Base-by-base conservation (phyloP, 2,888 invertebrate genomes). In the Leptinotarsa rubiginosa region DNA sequence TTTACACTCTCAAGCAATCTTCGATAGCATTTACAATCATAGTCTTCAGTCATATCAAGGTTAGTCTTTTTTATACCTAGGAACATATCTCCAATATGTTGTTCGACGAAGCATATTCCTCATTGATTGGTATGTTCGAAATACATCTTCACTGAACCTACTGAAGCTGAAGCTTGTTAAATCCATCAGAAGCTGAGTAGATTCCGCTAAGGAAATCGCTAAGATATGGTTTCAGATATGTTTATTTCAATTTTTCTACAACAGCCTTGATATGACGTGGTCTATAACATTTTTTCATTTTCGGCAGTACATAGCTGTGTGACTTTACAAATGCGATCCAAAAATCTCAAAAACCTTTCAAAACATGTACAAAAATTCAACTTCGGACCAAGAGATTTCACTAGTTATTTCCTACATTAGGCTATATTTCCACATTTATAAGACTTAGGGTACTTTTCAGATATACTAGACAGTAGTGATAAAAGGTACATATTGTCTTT, bases 271-370 rank as follows among this genome's bases (percentile, higher is more conserved):
- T 72, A 75, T 69, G 70, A 70, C 73, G 64, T 70, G 68, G 71
- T 65, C 71, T 76, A 76, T 68, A 72, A 65, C 66, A 66, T 67
- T 75, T 47, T 7, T 72, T 73, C 66, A 47, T 73, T 66, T 72
- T 80, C 84, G 85, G 85, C 85, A 85, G 85, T 85, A 84, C 84
- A 82, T 84, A 85, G 85, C 84, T 85, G 84, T 83, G 82, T 84
- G 79, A 83, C 82, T 81, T 83, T 78, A 81, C 83, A 81, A 82
- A 78, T 79, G 80, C 81, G 77, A 78, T 80, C 79, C 79, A 79
- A 80, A 78, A 72, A 56, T 69, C 76, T 75, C 71, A 70, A 75
- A 69, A 74, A 77, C 73, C 73, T 75, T 73, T 75, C 75, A 73
- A 76, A 77, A 77, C 75, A 77, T 78, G 70, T 75, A 75, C 70